phyloP scores from a whole-genome alignment of 2,113 vertebrate species.

The Hoplias malabaricus region DNA sequence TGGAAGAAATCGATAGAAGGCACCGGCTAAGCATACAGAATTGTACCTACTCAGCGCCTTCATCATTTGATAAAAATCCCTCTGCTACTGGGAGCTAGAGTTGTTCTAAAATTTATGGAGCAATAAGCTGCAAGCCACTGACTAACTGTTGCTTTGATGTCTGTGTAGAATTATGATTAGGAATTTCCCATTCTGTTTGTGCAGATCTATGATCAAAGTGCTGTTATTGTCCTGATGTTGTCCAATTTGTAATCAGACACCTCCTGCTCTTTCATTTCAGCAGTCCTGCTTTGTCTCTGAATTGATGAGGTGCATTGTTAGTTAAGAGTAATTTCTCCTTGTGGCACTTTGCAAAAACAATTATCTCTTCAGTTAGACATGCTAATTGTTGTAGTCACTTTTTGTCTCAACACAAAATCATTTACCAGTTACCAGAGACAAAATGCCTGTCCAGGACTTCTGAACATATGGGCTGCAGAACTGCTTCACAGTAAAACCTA shows the following conservation, averaged over 20 bases:
- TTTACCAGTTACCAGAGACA: constrained; percentile 37
- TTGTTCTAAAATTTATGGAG: constrained; percentile 6
- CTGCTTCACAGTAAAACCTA: constrained; percentile 12
- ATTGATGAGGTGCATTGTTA: background rate
- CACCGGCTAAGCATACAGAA: constrained; percentile 23
- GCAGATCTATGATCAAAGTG: background rate
- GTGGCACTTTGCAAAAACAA: constrained; percentile 15
- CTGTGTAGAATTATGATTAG: background rate
- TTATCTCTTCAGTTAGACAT: constrained; percentile 13
- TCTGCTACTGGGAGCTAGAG: background rate
- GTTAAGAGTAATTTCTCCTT: constrained; percentile 8
- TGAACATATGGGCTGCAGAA: background rate
- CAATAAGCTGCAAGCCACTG: constrained; percentile 13
- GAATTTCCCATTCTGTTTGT: background rate
- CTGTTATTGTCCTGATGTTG: background rate
- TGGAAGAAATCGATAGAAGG: constrained; percentile 36
- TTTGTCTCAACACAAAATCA: constrained; percentile 35
- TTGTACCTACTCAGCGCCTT: constrained; percentile 14
- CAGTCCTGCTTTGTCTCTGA: background rate
- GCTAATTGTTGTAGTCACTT: constrained; percentile 32
- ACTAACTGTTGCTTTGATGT: constrained; percentile 1
- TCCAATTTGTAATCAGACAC: background rate
- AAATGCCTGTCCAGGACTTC: constrained; percentile 1
- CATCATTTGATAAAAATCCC: constrained; percentile 29
- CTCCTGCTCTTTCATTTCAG: background rate